Percentiles rank a stretch among this genome's conserved stretches.
phyloP scores from a whole-genome alignment of 2,888 invertebrate species.

The Tinea trinotella region DNA sequence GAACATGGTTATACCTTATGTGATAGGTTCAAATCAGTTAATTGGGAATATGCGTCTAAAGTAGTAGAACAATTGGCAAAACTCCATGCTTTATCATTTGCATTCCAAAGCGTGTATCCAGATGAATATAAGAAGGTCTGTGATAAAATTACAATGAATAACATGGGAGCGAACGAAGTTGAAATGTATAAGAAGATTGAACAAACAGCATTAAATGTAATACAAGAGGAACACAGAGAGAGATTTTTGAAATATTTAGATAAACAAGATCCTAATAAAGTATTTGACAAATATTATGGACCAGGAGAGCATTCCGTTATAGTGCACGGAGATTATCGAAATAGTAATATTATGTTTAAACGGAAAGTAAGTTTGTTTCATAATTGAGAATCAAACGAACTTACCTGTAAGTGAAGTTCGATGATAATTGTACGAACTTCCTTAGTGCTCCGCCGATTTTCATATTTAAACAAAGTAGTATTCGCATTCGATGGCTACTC shows the following conservation, averaged over 20 bases:
- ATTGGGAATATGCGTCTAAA: slow-evolving; percentile 21
- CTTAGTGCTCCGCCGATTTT: too few species aligned
- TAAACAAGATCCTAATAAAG: not conserved
- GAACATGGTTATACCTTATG: slow-evolving; percentile 19
- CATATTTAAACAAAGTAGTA: too few species aligned
- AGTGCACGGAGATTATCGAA: slow-evolving; percentile 21
- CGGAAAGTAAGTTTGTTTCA: not conserved
- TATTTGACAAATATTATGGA: not conserved
- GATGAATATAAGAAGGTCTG: slow-evolving; percentile 14
- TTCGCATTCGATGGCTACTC: too few species aligned
- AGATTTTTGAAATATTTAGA: slow-evolving; percentile 15
- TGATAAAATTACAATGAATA: not conserved
- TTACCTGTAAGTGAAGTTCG: too few species aligned
- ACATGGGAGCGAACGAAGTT: not conserved
- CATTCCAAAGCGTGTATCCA: slow-evolving; percentile 18
- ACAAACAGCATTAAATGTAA: not conserved
- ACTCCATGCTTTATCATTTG: slow-evolving; percentile 24
- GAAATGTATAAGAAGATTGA: not conserved
- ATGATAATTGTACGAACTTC: too few species aligned
- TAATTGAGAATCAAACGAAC: too few species aligned
- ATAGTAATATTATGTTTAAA: slow-evolving; percentile 20
- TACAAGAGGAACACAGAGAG: slow-evolving; percentile 3
- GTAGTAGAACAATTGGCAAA: slow-evolving; percentile 22
- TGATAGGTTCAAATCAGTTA: slow-evolving; percentile 22
- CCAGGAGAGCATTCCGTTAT: not conserved